Evolutionary conservation across 2,888 invertebrate species (phyloP), one percentile per base, ranked within the genome.

Genomic region (Cephus pygmeus): DNA sequence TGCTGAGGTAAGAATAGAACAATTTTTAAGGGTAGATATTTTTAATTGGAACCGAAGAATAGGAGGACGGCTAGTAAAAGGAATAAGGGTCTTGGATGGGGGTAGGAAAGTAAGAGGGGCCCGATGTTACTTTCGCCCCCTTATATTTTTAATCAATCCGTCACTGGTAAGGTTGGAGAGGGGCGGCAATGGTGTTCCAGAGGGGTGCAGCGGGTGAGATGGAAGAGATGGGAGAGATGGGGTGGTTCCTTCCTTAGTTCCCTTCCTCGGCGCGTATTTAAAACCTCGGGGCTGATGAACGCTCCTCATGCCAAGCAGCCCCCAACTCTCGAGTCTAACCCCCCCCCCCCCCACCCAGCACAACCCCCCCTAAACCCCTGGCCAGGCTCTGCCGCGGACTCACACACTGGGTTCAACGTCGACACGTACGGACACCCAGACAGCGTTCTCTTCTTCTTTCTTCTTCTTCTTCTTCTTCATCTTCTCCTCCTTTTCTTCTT

Each of bases 281-380:
- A 91, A 91, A 91, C 91, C 91, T 91, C 90, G 90, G 88, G 91
- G 91, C 91, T 91, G 91, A 91, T 91, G 91, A 91, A 91, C 91
- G 90, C 88, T 88, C 89, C 89, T 90, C 90, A 89, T 90, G 88
- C 89, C 90, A 89, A 88, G 89, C 90, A 88, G 84, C 85, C 86
- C 56, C 56, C 56, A 85, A 81, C 81, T 81, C 82, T 81, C 83
- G 71, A 31, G 71, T 23, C 82, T 79, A 80, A 81, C 80, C 73
- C 81, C 82, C 81, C 81, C n/a, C 80, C 73, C 81, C 76, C 84
- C 83, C 83, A 1, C 84, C 80, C 80, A 30, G 30, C 69, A 69
- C 30, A 30, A 30, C 15, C 81, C 82, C 82, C 82, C 82, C 81
- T 81, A 76, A 79, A 80, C 76, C 80, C 81, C 79, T 73, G 73